Percentiles rank a stretch among this genome's conserved stretches.
Conservation (phyloP, 2,888 invertebrate species). For the Prenolepis imparis region DNA sequence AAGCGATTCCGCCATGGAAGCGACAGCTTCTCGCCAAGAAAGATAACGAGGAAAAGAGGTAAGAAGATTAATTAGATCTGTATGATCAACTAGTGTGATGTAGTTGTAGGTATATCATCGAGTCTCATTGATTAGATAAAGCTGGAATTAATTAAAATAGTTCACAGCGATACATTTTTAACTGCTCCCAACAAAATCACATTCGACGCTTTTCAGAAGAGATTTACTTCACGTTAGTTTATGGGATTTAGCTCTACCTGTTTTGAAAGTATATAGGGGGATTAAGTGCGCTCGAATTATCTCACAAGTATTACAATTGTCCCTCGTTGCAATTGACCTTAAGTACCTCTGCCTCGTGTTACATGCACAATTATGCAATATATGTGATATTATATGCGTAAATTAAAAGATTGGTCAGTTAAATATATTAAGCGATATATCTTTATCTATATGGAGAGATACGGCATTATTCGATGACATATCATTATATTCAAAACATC, state of each 20-base stretch:
- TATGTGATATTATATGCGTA: slow-evolving; percentile 1
- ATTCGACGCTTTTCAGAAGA: background rate
- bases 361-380: slow-evolving; percentile 3
- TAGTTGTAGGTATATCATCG: background rate
- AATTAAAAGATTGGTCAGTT: slow-evolving; percentile 4
- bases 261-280: background rate
- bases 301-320: slow-evolving; percentile 17
- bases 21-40: slow-evolving; percentile 94
- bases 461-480: background rate
- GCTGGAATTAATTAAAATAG: background rate
- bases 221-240: slow-evolving; percentile 3
- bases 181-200: background rate
- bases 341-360: slow-evolving; percentile 24
- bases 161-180: background rate
- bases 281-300: slow-evolving; percentile 29
- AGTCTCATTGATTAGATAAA: background rate
- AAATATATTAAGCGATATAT: background rate
- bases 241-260: slow-evolving; percentile 34
- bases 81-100: background rate
- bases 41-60: slow-evolving; percentile 94
- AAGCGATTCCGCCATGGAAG: slow-evolving; percentile 97
- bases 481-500: background rate
- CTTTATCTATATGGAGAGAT: background rate
- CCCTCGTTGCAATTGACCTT: slow-evolving; percentile 23
- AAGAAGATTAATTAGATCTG: slow-evolving; percentile 64